Percentiles rank a stretch among this genome's conserved stretches.
These are phyloP conservation scores for Spongilla lacustris DNA, from an alignment of 37 sponge, comb jelly and placozoan genomes.

Conservation along the genomic window DNA sequence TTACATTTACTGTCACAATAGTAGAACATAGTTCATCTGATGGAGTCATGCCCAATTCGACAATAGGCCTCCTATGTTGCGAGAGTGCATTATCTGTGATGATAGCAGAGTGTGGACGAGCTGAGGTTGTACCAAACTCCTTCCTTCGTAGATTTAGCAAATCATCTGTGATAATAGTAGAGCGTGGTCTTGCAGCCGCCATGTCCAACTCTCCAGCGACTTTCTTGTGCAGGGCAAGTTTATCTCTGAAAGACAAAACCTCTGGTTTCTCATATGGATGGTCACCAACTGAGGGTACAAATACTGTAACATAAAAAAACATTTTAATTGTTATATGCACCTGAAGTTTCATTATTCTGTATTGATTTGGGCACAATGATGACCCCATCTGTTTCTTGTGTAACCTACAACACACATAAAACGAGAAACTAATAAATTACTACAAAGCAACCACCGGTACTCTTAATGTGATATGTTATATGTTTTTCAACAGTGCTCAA, in stretches of 20 bases:
- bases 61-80: background rate
- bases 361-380: background rate
- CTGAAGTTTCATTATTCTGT: background rate
- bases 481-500: background rate
- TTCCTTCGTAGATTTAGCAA: background rate
- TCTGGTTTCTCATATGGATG: constrained; percentile 25
- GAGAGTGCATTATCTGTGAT: background rate
- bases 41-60: background rate
- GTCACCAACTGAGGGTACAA: background rate
- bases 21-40: background rate
- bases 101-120: background rate
- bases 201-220: background rate
- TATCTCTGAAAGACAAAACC: constrained; percentile 53
- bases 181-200: background rate
- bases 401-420: background rate
- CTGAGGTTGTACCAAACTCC: background rate
- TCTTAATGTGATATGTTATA: background rate
- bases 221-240: constrained; percentile 48
- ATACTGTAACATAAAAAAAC: background rate
- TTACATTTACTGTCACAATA: background rate
- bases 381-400: background rate
- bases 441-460: background rate
- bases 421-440: background rate
- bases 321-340: background rate
- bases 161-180: background rate